phyloP scores from a whole-genome alignment of 2,888 invertebrate genomes.

The Elaeidobius kamerunicus region DNA sequence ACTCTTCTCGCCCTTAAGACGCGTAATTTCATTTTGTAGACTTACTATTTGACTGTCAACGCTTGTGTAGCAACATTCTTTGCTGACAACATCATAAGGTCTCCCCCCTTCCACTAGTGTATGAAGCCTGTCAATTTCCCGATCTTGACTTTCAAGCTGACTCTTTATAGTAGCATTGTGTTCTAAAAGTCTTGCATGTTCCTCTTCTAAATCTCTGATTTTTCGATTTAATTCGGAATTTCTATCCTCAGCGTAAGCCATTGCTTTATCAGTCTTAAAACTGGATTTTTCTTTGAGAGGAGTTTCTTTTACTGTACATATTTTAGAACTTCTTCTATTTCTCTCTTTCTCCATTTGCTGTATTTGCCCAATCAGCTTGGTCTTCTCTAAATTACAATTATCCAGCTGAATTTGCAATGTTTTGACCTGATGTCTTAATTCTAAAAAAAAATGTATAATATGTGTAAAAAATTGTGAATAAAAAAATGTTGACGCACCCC shows the following conservation, averaged over 20 bases:
- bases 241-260: constrained; percentile 45
- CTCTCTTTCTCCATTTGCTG: constrained; percentile 54
- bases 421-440: constrained; percentile 52
- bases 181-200: constrained; percentile 44
- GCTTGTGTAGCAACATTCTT: constrained; percentile 64
- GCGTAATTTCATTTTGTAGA: constrained; percentile 57
- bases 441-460: constrained; percentile 41
- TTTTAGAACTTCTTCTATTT: constrained; percentile 51
- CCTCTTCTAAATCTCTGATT: constrained; percentile 48
- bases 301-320: background rate
- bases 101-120: constrained; percentile 70
- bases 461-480: background rate
- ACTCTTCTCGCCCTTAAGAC: constrained; percentile 60
- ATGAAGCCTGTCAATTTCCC: constrained; percentile 68
- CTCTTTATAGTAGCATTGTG: constrained; percentile 48
- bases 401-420: constrained; percentile 57
- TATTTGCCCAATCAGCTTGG: constrained; percentile 31
- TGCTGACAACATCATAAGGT: constrained; percentile 57
- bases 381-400: constrained; percentile 53
- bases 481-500: constrained; percentile 45
- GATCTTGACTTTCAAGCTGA: constrained; percentile 55
- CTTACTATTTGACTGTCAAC: constrained; percentile 50
- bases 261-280: constrained; percentile 51
- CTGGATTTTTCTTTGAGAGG: constrained; percentile 33
- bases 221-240: constrained; percentile 49